Conservation (phyloP, 1,140 invertebrate species). For the Drosophila baimaii region DNA sequence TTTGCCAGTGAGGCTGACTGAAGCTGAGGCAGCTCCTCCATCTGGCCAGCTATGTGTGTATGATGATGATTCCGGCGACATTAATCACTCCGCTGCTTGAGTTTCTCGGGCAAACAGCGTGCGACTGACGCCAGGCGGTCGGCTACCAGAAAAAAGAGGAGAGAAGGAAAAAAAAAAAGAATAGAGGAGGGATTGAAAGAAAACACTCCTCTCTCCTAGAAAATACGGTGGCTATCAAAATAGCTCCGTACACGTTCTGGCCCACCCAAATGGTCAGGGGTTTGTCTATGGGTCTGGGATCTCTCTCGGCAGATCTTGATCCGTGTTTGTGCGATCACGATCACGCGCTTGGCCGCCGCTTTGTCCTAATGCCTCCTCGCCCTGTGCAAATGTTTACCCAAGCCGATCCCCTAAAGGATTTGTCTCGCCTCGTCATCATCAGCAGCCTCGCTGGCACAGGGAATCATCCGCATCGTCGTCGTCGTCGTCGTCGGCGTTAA, state of each 20-base stretch:
- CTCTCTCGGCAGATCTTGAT: conserved; percentile 24
- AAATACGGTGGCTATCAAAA: conserved; percentile 77
- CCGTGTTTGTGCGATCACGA: conserved; percentile 71
- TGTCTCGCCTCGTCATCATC: conserved; percentile 56
- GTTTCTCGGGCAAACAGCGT: conserved; percentile 60
- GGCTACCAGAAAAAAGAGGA: conserved; percentile 24
- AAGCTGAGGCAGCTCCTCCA: neutral
- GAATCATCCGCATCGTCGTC: conserved; percentile 43
- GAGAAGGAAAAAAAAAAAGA: neutral
- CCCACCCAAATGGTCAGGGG: conserved; percentile 76
- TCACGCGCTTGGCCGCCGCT: conserved; percentile 66
- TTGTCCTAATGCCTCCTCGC: conserved; percentile 66
- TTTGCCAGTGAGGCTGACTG: conserved; percentile 51
- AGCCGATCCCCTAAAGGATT: conserved; percentile 72
- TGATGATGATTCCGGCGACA: conserved; percentile 48
- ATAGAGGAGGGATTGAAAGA: conserved; percentile 17
- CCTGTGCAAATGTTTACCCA: conserved; percentile 74
- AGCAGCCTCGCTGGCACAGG: conserved; percentile 7
- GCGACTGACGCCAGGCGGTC: conserved; percentile 63
- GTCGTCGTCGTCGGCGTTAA: conserved; percentile 63
- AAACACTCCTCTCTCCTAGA: conserved; percentile 18
- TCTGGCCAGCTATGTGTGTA: conserved; percentile 6
- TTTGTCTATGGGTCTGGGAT: neutral
- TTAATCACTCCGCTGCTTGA: conserved; percentile 73
- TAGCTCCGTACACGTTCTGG: conserved; percentile 71